Percentiles rank a stretch among this genome's conserved stretches.
phyloP scores from a whole-genome alignment of 2,113 vertebrate species.

The Larimichthys crocea region DNA sequence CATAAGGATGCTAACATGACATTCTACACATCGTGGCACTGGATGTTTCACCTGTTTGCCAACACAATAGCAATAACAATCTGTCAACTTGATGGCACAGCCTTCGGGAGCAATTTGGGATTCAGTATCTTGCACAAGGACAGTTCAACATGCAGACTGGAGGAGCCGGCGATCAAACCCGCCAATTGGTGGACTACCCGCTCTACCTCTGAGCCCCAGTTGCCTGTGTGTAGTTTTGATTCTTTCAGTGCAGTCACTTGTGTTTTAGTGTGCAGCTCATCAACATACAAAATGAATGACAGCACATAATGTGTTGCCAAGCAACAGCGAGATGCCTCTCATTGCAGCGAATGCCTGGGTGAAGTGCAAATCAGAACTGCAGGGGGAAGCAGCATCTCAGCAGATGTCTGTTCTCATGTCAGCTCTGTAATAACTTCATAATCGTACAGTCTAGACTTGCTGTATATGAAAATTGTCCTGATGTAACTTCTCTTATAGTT shows the following conservation, averaged over 20 bases:
- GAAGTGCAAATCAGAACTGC: neutral
- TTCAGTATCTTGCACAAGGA: too few relatives aligned
- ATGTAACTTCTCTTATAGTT: too few relatives aligned
- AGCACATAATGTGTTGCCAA: neutral
- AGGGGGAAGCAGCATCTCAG: neutral
- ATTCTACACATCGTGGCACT: too few relatives aligned
- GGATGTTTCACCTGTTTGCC: neutral
- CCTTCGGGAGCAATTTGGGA: too few relatives aligned
- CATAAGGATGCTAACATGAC: neutral
- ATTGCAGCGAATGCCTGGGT: neutral
- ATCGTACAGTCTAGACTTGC: too few relatives aligned
- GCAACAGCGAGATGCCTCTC: constrained; percentile 8
- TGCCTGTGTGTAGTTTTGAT: neutral
- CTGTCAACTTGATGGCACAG: neutral
- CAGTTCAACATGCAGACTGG: too few relatives aligned
- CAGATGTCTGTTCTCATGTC: neutral
- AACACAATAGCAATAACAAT: neutral
- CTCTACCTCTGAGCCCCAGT: too few relatives aligned
- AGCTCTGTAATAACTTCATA: too few relatives aligned
- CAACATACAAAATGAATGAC: neutral
- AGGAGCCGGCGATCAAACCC: too few relatives aligned
- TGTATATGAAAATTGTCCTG: too few relatives aligned
- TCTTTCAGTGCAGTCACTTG: neutral
- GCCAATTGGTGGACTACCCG: too few relatives aligned
- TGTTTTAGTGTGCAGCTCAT: neutral